Evolutionary conservation across 2,797 vertebrate species (phyloP), one percentile per base, ranked within the genome.

Genomic region (Dallia pectoralis): DNA sequence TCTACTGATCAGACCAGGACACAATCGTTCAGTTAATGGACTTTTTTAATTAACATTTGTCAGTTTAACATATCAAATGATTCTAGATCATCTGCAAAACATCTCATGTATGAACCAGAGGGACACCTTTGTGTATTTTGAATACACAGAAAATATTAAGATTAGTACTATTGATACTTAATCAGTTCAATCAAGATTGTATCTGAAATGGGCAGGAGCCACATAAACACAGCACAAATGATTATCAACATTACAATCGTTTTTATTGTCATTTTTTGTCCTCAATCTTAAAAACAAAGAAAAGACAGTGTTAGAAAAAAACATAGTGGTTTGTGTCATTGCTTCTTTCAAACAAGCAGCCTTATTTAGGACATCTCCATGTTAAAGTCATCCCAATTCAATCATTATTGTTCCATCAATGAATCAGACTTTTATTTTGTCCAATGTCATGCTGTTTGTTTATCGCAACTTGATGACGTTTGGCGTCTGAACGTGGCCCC

Each of bases 11-110:
- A 77, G 76, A 70, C 73, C 74, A 73, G 70, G 75, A 67, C 67
- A 80, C 84, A 83, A 80, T 80, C 68, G 81, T 64, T 33, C 68
- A 67, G 6, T 73, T 76, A 76, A 83, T 83, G 61, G 62, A 73
- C 51, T 14, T 59, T 82, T 88, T 85, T 56, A 68, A 83, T 90
- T 81, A 73, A 76, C 79, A 78, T 81, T 76, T 48, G 36, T 51
- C 73, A 63, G 72, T 86, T 88, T 88, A 84, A 77, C 86, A 89
- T 84, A 91, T 89, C 85, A 87, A 88, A 87, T 86, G 76, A 69
- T 47, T 70, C 62, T 59, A 70, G 62, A 63, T 51, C 48, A 33
- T 70, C 62, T 70, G 69, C 48, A 25, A 48, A 75, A 68, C 70
- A 71, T 49, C 15, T 69, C 48, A 7, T 49, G 15, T 64, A 64